Conservation (phyloP, 2,113 vertebrate species). For the Dendropsophus ebraccatus region DNA sequence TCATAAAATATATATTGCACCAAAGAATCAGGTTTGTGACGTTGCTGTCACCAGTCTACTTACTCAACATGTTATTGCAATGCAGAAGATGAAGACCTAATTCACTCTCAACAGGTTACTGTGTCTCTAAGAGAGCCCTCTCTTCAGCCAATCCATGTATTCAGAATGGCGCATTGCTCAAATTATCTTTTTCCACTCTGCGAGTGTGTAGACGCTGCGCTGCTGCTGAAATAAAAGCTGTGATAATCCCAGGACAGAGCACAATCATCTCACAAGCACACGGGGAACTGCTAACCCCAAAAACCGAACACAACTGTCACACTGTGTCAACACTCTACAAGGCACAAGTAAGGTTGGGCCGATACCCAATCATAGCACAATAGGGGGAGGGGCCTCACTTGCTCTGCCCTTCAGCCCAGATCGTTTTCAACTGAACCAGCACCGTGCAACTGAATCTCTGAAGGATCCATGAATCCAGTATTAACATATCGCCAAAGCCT, state of each 20-base stretch:
- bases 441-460: neutral
- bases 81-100: neutral
- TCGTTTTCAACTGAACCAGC: neutral
- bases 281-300: neutral
- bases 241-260: conserved; percentile 4
- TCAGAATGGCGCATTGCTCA: neutral
- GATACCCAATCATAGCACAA: neutral
- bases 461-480: neutral
- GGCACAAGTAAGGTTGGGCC: neutral
- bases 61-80: neutral
- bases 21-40: conserved; percentile 52
- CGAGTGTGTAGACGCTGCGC: neutral
- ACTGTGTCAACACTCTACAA: neutral
- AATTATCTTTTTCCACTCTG: neutral
- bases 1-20: too few species aligned
- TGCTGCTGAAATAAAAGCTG: neutral
- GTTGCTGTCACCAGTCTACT: neutral
- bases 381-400: neutral
- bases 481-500: neutral
- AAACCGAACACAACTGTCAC: neutral
- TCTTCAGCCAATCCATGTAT: neutral
- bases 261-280: conserved; percentile 50
- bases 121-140: neutral
- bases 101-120: neutral
- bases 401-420: neutral